Conservation (phyloP, 2,113 vertebrate species). For the Bombycilla garrulus region DNA sequence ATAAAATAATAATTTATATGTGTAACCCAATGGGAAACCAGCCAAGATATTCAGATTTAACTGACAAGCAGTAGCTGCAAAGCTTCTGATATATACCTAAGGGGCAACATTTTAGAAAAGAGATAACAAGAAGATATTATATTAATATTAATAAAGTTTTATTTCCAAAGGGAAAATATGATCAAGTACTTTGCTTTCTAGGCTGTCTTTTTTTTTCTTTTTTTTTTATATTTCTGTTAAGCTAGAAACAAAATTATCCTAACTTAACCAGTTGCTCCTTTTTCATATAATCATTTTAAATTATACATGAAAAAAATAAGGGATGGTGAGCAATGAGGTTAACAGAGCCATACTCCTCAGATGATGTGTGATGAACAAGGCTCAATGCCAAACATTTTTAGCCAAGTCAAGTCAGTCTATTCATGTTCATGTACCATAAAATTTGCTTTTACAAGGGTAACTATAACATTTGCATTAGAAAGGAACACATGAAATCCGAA, state of each 20-base stretch:
- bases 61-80: background rate
- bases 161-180: slow-evolving; percentile 32
- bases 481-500: background rate
- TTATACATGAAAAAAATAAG: background rate
- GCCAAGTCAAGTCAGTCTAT: background rate
- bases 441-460: background rate
- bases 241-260: background rate
- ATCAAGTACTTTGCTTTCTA: background rate
- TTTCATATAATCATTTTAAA: background rate
- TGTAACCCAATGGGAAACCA: background rate
- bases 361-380: background rate
- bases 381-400: background rate
- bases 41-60: background rate
- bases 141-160: slow-evolving; percentile 56
- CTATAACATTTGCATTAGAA: slow-evolving; percentile 13
- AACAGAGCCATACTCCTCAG: background rate
- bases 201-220: background rate
- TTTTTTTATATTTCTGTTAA: background rate
- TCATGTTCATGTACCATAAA: slow-evolving; percentile 7
- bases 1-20: slow-evolving; percentile 8
- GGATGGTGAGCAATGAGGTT: background rate
- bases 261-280: background rate
- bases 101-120: slow-evolving; percentile 27
- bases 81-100: slow-evolving; percentile 20
- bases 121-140: slow-evolving; percentile 38